These are phyloP conservation scores for Salvelinus alpinus DNA, from an alignment of 2,113 vertebrate genomes.

Conservation along the genomic window DNA sequence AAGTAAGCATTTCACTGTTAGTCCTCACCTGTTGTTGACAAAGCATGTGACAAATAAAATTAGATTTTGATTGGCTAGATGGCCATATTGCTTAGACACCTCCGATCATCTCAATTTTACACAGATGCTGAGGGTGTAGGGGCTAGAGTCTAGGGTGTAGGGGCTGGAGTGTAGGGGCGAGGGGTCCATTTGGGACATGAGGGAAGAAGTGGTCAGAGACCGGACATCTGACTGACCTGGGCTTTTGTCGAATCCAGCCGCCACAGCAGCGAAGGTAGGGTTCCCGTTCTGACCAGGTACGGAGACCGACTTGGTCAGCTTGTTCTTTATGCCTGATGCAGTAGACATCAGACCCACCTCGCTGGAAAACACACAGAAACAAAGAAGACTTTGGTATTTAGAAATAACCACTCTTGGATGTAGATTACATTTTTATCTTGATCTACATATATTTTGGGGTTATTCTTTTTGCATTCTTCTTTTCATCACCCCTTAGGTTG, in stretches of 20 bases:
- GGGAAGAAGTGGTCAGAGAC: background rate
- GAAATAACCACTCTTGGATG: background rate
- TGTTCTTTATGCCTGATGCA: conserved; percentile 64
- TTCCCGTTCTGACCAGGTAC: conserved; percentile 89
- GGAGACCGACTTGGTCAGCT: conserved; percentile 80
- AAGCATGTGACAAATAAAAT: too few relatives aligned
- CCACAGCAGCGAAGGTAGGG: conserved; percentile 89
- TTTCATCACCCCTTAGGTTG: too few relatives aligned
- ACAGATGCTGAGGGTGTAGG: too few relatives aligned
- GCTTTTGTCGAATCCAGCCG: conserved; percentile 89
- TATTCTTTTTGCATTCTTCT: too few relatives aligned
- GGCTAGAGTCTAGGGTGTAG: too few relatives aligned
- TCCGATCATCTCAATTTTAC: background rate
- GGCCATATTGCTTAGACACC: background rate
- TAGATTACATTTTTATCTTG: background rate
- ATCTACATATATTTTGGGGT: too few relatives aligned
- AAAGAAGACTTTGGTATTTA: background rate
- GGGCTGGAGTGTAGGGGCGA: background rate
- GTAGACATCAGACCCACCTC: conserved; percentile 73
- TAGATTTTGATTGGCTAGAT: background rate
- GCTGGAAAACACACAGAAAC: conserved; percentile 52
- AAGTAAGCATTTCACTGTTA: too few relatives aligned
- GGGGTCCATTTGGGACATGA: background rate
- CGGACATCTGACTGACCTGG: conserved; percentile 66
- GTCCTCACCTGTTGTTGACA: too few relatives aligned